Percentiles rank a stretch among this genome's conserved stretches.
These are phyloP conservation scores for Petrophora chlorosata DNA, from an alignment of 2,888 invertebrate species.

Conservation along the genomic window DNA sequence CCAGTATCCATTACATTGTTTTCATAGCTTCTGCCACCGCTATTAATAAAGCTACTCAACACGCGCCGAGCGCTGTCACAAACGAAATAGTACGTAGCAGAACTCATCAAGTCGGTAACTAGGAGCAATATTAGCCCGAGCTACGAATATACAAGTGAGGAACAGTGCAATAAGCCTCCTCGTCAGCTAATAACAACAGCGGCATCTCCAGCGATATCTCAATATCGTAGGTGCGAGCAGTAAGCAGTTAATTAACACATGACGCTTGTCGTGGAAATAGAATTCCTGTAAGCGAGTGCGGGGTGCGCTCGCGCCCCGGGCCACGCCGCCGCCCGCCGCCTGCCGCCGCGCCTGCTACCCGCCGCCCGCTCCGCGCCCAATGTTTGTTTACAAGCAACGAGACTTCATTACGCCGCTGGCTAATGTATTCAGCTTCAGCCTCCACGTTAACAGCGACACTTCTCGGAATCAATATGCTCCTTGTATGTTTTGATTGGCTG, in stretches of 20 bases:
- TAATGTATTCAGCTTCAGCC: slow-evolving; percentile 85
- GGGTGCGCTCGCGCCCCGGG: slow-evolving; percentile 76
- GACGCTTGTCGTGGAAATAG: slow-evolving; percentile 82
- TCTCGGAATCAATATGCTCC: slow-evolving; percentile 84
- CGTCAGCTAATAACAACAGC: slow-evolving; percentile 79
- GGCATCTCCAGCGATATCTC: slow-evolving; percentile 78
- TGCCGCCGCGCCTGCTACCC: slow-evolving; percentile 48
- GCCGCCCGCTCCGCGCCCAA: slow-evolving; percentile 51
- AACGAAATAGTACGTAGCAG: slow-evolving; percentile 26
- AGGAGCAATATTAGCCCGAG: slow-evolving; percentile 34
- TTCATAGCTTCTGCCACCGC: slow-evolving; percentile 35
- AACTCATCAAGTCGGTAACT: slow-evolving; percentile 31
- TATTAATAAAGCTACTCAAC: slow-evolving; percentile 34
- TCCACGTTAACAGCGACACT: slow-evolving; percentile 84
- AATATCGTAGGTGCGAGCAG: slow-evolving; percentile 81
- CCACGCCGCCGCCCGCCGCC: slow-evolving; percentile 45
- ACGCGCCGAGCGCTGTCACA: slow-evolving; percentile 20
- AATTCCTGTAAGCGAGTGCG: slow-evolving; percentile 75
- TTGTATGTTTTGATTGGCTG: slow-evolving; percentile 84
- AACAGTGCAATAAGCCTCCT: slow-evolving; percentile 76
- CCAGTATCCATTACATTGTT: slow-evolving; percentile 39
- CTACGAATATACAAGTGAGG: slow-evolving; percentile 38
- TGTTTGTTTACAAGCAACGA: slow-evolving; percentile 83
- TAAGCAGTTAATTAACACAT: slow-evolving; percentile 83
- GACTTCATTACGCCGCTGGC: slow-evolving; percentile 84